A percentile compares a stretch with the other conserved stretches of the same genome.
Conservation (phyloP, 2,888 invertebrate genomes). For the Parochlus steinenii region DNA sequence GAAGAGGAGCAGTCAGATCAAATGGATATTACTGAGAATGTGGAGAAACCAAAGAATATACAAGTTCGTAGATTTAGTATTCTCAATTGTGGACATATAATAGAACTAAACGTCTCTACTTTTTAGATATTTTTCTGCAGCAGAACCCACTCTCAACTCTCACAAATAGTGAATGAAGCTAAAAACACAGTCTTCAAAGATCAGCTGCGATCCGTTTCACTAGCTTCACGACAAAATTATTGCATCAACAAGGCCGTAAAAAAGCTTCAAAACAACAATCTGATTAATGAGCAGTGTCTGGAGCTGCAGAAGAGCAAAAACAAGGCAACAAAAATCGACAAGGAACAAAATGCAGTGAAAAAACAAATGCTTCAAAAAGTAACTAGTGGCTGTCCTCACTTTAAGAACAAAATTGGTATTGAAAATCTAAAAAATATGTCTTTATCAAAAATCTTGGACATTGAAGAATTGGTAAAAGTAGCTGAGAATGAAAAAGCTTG, state of each 20-base stretch:
- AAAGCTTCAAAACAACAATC: slow-evolving; percentile 49
- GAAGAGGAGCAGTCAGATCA: slow-evolving; percentile 18
- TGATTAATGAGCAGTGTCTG: slow-evolving; percentile 83
- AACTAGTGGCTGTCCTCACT: slow-evolving; percentile 48
- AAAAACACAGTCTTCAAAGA: slow-evolving; percentile 60
- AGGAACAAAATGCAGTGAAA: slow-evolving; percentile 40
- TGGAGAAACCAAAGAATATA: slow-evolving; percentile 24
- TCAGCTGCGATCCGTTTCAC: slow-evolving; percentile 53
- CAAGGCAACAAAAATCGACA: slow-evolving; percentile 36
- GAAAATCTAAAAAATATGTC: slow-evolving; percentile 45
- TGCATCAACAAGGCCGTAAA: slow-evolving; percentile 75
- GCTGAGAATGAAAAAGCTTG: slow-evolving; percentile 63
- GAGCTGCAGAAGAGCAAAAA: slow-evolving; percentile 57
- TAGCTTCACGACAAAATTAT: slow-evolving; percentile 83
- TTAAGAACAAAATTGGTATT: slow-evolving; percentile 42
- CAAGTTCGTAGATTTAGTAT: slow-evolving; percentile 19
- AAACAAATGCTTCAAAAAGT: slow-evolving; percentile 42
- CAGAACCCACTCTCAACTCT: slow-evolving; percentile 90
- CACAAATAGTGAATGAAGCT: slow-evolving; percentile 89
- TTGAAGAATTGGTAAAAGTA: slow-evolving; percentile 64
- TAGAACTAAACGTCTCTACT: slow-evolving; percentile 17
- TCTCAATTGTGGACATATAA: no score
- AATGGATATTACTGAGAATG: slow-evolving; percentile 30
- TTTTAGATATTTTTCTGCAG: slow-evolving; percentile 82
- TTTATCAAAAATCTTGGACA: slow-evolving; percentile 59